Base-by-base conservation (phyloP, 2,113 vertebrate species). In the Leptobrachium ailaonicum region DNA sequence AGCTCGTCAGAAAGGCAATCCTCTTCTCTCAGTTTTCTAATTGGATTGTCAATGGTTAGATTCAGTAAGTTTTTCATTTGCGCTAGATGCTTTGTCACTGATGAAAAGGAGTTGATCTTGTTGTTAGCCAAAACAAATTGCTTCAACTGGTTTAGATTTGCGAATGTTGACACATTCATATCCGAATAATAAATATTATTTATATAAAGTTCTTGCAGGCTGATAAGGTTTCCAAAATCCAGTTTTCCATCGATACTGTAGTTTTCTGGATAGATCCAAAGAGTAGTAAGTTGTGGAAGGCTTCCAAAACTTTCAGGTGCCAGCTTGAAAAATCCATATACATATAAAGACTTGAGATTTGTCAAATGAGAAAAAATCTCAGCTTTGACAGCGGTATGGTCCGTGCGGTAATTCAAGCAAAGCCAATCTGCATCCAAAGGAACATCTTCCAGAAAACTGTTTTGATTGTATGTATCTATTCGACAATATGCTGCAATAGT, bases 251-350 rank as follows among this genome's bases (percentile, higher is more conserved):
- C 42, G 14, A 41, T 71, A 6, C n/a, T 7, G 32, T 6, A 40
- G 1, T 9, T 13, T 5, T 8, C 14, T 45, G 43, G 2, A 4
- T 42, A 0, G 8, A 78, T 11, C 76, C 76, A 72, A 41, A 79
- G 70, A 64, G 45, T 54, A 50, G 77, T 64, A 9, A 79, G 77
- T n/a, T 79, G 32, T 62, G 58, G 9, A 71, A 79, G 77, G 9
- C 20, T 8, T 1, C 6, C 6, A 41, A 79, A 79, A 47, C 13
- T 63, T 6, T 20, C 44, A 40, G 77, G 68, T 64, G 12, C 14
- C 10, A 79, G 43, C 32, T 43, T 32, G 32, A 79, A 71, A 53
- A 14, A 2, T 1, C 68, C 58, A 10, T 2, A 2, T 79, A 79
- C 60, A 53, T 79, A 79, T 13, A 79, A 41, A 20, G 32, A 32